Percentiles rank a stretch among this genome's conserved stretches.
Evolutionary conservation across 2,113 vertebrate species (phyloP).

Genomic region (Malurus elegans): DNA sequence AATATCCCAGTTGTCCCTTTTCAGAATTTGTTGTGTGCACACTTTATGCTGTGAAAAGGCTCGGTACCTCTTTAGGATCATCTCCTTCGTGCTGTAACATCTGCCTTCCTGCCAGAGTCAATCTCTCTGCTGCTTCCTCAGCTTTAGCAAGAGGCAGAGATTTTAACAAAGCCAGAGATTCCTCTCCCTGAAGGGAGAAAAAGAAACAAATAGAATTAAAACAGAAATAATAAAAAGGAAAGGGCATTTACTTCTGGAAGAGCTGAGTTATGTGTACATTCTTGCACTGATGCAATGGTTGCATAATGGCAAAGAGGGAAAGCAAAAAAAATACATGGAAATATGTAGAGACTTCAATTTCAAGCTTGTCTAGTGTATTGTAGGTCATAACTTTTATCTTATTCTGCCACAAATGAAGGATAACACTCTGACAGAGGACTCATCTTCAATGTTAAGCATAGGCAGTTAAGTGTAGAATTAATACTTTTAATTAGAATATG

Average conservation of each 20-base stretch:
- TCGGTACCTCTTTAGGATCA: conserved; percentile 74
- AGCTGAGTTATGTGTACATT: not conserved
- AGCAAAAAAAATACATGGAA: not conserved
- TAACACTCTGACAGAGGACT: not conserved
- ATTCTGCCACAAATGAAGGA: not conserved
- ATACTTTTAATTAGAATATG: not conserved
- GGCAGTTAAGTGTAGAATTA: not conserved
- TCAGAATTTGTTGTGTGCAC: not conserved
- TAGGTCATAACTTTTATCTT: not conserved
- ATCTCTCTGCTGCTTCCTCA: conserved; percentile 80
- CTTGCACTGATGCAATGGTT: not conserved
- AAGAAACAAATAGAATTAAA: not conserved
- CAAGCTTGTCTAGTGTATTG: not conserved
- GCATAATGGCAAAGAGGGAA: not conserved
- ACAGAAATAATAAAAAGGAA: not conserved
- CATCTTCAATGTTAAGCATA: not conserved
- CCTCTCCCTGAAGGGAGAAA: conserved; percentile 75
- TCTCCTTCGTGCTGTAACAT: conserved; percentile 79
- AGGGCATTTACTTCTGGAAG: not conserved
- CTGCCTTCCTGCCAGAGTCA: conserved; percentile 82
- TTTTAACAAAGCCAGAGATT: conserved; percentile 78
- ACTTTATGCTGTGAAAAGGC: not conserved
- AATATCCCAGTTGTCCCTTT: not conserved
- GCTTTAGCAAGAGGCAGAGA: conserved; percentile 76
- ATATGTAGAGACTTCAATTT: not conserved